Conservation (phyloP, 1,140 invertebrate species). For the Ectropis grisescens region DNA sequence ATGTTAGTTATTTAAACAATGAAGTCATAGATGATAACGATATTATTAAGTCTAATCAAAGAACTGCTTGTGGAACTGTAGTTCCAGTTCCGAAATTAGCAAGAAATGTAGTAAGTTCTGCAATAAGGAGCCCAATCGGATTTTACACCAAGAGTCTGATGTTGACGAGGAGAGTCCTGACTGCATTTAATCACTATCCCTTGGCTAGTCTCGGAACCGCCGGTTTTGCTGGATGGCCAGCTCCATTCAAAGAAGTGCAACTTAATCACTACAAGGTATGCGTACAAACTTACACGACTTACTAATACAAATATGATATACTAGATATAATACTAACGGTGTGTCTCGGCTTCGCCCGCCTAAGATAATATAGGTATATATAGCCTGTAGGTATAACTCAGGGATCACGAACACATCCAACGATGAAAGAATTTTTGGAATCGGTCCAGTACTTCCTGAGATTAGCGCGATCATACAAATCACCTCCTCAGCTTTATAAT, state of each 20-base stretch:
- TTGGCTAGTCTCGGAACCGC: slow-evolving; percentile 69
- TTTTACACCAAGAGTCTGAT: slow-evolving; percentile 81
- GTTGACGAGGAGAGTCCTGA: slow-evolving; percentile 74
- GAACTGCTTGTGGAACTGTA: slow-evolving; percentile 21
- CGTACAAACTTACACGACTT: not conserved
- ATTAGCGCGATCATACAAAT: too few species aligned
- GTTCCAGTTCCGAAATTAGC: slow-evolving; percentile 41
- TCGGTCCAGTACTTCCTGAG: too few species aligned
- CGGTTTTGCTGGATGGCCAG: slow-evolving; percentile 68
- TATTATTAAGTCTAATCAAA: slow-evolving; percentile 3
- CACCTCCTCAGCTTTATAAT: too few species aligned
- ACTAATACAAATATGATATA: not conserved
- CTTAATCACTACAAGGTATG: slow-evolving; percentile 74
- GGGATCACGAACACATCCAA: too few species aligned
- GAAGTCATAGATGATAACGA: slow-evolving; percentile 28
- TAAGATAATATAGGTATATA: too few species aligned
- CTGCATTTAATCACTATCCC: slow-evolving; percentile 83
- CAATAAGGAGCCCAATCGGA: slow-evolving; percentile 72
- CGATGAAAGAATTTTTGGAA: too few species aligned
- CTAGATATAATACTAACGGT: too few species aligned
- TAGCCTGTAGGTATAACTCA: too few species aligned
- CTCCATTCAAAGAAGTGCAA: slow-evolving; percentile 66
- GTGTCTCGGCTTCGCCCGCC: too few species aligned
- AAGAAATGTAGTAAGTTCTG: slow-evolving; percentile 66
- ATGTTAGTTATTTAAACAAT: slow-evolving; percentile 28